A percentile compares a stretch with the other conserved stretches of the same genome.
Evolutionary conservation across 2,113 vertebrate species (phyloP).

Genomic region (Naja naja): DNA sequence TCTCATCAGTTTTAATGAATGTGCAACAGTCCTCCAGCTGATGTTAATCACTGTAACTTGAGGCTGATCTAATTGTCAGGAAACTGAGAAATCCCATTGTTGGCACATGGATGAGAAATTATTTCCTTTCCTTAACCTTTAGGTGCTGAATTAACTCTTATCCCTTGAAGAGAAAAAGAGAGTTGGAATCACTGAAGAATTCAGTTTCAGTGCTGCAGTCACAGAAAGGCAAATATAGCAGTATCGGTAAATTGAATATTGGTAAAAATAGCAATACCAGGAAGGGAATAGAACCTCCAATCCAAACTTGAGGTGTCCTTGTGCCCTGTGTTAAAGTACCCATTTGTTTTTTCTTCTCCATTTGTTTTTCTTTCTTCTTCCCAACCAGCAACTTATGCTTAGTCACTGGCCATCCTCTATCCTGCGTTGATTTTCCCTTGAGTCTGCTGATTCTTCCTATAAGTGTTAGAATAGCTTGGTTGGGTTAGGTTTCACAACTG

Average conservation of each 20-base stretch:
- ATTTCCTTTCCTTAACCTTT: neutral
- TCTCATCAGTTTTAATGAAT: slow-evolving; percentile 1
- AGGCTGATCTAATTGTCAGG: slow-evolving; percentile 15
- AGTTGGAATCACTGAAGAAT: neutral
- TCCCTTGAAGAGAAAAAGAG: neutral
- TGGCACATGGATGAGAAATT: neutral
- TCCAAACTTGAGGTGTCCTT: neutral
- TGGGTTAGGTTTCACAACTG: neutral
- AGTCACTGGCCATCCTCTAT: neutral
- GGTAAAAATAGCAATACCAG: neutral
- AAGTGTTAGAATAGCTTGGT: too few relatives aligned
- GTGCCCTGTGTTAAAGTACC: neutral
- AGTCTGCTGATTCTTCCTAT: neutral
- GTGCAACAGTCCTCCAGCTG: neutral
- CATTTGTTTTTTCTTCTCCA: neutral
- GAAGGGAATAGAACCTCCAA: neutral
- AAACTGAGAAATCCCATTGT: slow-evolving; percentile 13
- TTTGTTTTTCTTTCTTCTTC: neutral
- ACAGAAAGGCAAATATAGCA: neutral
- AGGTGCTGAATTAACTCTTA: neutral
- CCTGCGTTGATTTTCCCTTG: neutral
- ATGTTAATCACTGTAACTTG: slow-evolving; percentile 7
- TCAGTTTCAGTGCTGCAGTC: neutral
- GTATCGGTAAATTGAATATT: neutral
- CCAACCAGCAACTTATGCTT: neutral